phyloP scores from a whole-genome alignment of 2,888 invertebrate species.

The Thymelicus sylvestris region DNA sequence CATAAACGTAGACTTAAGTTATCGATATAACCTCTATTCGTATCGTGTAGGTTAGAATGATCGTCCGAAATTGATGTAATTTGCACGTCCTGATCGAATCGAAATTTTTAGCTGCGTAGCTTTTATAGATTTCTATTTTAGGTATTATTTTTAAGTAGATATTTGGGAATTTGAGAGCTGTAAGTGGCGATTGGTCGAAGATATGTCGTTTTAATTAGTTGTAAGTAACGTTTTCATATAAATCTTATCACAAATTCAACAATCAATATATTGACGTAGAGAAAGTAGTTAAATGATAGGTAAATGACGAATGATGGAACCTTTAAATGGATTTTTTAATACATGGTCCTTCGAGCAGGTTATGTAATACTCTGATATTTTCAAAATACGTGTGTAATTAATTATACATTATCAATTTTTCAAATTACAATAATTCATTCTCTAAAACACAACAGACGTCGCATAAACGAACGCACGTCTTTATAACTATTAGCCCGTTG shows the following conservation, averaged over 20 bases:
- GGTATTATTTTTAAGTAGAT: background rate
- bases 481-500: too few relatives aligned
- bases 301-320: too few relatives aligned
- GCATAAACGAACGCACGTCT: too few relatives aligned
- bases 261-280: background rate
- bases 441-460: too few relatives aligned
- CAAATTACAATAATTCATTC: too few relatives aligned
- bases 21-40: conserved; percentile 50
- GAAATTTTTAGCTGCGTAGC: conserved; percentile 55
- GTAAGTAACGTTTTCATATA: background rate
- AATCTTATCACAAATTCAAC: background rate
- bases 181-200: background rate
- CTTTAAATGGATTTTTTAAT: background rate
- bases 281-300: too few relatives aligned
- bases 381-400: background rate
- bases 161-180: background rate
- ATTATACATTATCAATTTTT: too few relatives aligned
- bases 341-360: background rate
- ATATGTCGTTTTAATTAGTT: background rate
- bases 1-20: conserved; percentile 65
- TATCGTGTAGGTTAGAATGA: conserved; percentile 26
- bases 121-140: conserved; percentile 24
- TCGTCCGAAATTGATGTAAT: conserved; percentile 70
- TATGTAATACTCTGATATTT: background rate
- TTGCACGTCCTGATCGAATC: conserved; percentile 71